A percentile compares a stretch with the other conserved stretches of the same genome.
phyloP scores from a whole-genome alignment of 1,140 invertebrate species.

The Phymastichus coffea region DNA sequence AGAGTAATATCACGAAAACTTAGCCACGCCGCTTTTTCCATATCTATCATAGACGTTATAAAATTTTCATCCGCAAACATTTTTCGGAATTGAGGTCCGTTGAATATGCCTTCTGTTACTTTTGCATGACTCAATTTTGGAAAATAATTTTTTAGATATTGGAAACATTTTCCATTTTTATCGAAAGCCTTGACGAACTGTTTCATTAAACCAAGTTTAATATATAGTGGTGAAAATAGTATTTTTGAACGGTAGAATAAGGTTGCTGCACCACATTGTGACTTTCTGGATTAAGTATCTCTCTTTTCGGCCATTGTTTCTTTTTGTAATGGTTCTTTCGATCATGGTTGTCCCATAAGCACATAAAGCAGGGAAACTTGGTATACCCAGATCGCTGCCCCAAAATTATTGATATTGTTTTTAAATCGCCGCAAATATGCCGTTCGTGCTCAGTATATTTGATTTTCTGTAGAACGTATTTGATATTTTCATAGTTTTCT shows the following conservation, averaged over 20 bases:
- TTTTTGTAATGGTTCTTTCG: constrained; percentile 17
- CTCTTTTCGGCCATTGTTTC: not conserved
- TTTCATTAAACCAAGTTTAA: too few species aligned
- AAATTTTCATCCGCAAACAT: not conserved
- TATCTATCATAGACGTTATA: not conserved
- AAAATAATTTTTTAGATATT: constrained; percentile 45
- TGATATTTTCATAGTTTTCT: constrained; percentile 1
- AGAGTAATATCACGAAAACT: not conserved
- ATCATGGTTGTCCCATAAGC: constrained; percentile 13
- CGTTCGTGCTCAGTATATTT: constrained; percentile 5
- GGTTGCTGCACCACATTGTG: too few species aligned
- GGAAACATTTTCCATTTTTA: too few species aligned
- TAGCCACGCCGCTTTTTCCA: not conserved
- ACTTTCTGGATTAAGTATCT: too few species aligned
- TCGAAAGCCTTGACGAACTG: too few species aligned
- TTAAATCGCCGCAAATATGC: constrained; percentile 10
- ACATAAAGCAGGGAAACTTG: constrained; percentile 20
- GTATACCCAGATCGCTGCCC: constrained; percentile 13
- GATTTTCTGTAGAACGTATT: constrained; percentile 2
- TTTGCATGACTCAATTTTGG: constrained; percentile 40
- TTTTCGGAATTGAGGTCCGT: too few species aligned
- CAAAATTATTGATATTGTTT: constrained; percentile 9
- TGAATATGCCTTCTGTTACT: not conserved
- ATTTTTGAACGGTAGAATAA: constrained; percentile 40
- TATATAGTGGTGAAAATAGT: too few species aligned